Evolutionary conservation across 1,140 invertebrate species (phyloP).

Genomic region (Drosophila serrata): DNA sequence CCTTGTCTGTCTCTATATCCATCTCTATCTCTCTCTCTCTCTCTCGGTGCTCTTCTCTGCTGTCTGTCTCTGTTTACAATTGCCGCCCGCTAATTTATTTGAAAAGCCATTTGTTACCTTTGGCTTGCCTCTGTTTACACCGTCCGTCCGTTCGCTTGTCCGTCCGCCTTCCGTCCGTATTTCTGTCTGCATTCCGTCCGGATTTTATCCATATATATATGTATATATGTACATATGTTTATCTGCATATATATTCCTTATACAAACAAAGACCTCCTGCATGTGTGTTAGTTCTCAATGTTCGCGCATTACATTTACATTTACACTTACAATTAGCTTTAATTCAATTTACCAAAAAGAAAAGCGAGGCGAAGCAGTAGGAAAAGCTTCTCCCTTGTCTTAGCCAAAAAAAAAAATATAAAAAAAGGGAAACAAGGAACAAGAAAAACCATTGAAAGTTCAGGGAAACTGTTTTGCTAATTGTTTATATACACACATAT

Average conservation of each 20-base stretch:
- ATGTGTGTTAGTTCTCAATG: slow-evolving; percentile 22
- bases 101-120: slow-evolving; percentile 83
- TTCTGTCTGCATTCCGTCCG: slow-evolving; percentile 37
- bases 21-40: background rate
- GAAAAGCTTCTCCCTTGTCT: slow-evolving; percentile 11
- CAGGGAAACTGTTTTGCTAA: slow-evolving; percentile 25
- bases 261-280: slow-evolving; percentile 1
- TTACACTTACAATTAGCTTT: slow-evolving; percentile 73
- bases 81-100: slow-evolving; percentile 77
- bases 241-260: slow-evolving; percentile 7
- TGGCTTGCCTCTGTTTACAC: slow-evolving; percentile 75
- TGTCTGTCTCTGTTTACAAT: slow-evolving; percentile 69
- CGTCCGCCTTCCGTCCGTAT: slow-evolving; percentile 18
- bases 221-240: slow-evolving; percentile 5
- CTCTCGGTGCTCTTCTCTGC: background rate
- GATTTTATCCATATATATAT: slow-evolving; percentile 33
- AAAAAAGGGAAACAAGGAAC: slow-evolving; percentile 3
- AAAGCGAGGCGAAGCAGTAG: background rate
- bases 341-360: slow-evolving; percentile 66
- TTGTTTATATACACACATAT: slow-evolving; percentile 51
- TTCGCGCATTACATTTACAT: slow-evolving; percentile 30
- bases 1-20: background rate
- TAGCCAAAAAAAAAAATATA: slow-evolving; percentile 4
- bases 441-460: slow-evolving; percentile 20
- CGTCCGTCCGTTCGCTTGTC: slow-evolving; percentile 6